Conservation (phyloP, 2,113 vertebrate genomes). For the Amphiprion percula region DNA sequence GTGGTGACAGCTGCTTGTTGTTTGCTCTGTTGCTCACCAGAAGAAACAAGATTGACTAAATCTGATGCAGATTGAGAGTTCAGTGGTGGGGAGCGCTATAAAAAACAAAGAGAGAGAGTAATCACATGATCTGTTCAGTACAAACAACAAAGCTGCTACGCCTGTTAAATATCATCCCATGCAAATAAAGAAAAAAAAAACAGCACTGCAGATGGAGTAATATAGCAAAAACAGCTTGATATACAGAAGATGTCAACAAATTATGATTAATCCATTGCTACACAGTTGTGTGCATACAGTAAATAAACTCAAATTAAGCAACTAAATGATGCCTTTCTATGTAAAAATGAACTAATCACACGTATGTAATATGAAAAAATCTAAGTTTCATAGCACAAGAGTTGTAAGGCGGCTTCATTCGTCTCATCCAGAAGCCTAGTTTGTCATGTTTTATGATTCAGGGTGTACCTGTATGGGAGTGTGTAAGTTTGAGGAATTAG, state of each 20-base stretch:
- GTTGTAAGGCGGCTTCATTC: too few relatives aligned
- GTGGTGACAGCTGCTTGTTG: constrained; percentile 71
- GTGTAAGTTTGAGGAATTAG: constrained; percentile 69
- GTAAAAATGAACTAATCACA: not conserved
- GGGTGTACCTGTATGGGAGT: constrained; percentile 61
- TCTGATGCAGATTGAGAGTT: constrained; percentile 83
- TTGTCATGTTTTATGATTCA: not conserved
- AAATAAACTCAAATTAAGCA: not conserved
- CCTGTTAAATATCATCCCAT: constrained; percentile 45
- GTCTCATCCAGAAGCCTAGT: not conserved
- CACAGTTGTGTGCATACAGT: not conserved
- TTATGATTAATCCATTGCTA: not conserved
- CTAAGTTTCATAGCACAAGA: too few relatives aligned
- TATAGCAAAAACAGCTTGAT: constrained; percentile 34
- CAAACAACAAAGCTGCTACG: constrained; percentile 27
- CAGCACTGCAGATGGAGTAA: constrained; percentile 14
- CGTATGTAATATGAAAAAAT: too few relatives aligned
- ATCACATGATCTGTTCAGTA: constrained; percentile 23
- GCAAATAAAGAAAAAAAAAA: constrained; percentile 3
- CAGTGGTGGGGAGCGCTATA: constrained; percentile 85
- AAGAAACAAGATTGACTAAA: constrained; percentile 83
- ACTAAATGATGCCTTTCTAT: not conserved
- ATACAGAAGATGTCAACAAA: not conserved
- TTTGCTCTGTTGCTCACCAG: constrained; percentile 73
- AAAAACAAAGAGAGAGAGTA: constrained; percentile 53